These are phyloP conservation scores for Accipiter virgatus DNA, from an alignment of 2,113 vertebrate species.

Conservation along the genomic window DNA sequence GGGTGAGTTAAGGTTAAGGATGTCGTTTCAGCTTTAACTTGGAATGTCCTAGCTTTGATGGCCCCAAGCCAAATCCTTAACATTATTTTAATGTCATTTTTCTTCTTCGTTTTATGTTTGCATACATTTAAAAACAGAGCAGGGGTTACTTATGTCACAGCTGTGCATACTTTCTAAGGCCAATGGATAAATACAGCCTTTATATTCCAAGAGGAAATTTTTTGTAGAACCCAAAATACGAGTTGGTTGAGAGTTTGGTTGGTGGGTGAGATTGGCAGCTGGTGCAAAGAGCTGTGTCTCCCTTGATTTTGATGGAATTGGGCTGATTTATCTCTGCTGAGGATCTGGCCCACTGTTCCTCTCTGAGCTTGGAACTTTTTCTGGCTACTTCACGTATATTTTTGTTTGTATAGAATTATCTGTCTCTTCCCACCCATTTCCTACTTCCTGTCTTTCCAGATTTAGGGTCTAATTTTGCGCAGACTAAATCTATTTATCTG, in stretches of 20 bases:
- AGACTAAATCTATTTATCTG: background rate
- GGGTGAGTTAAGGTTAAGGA: conserved; percentile 72
- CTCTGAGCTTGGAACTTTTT: background rate
- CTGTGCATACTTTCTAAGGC: conserved; percentile 63
- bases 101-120: conserved; percentile 64
- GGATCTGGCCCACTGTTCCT: background rate
- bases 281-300: background rate
- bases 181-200: conserved; percentile 62
- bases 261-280: conserved; percentile 9
- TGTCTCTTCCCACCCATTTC: conserved; percentile 13
- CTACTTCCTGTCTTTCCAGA: background rate
- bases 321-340: background rate
- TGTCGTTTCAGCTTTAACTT: conserved; percentile 64
- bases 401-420: conserved; percentile 52
- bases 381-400: conserved; percentile 10
- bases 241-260: conserved; percentile 21
- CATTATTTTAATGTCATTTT: conserved; percentile 67
- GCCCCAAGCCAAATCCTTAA: conserved; percentile 64
- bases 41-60: conserved; percentile 61
- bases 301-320: background rate
- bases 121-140: conserved; percentile 64
- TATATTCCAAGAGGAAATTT: conserved; percentile 42
- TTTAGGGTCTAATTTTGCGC: background rate
- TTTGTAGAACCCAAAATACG: conserved; percentile 1
- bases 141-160: conserved; percentile 67